Evolutionary conservation across 2,797 vertebrate species (phyloP).

Genomic region (Coccyzus lansbergi): DNA sequence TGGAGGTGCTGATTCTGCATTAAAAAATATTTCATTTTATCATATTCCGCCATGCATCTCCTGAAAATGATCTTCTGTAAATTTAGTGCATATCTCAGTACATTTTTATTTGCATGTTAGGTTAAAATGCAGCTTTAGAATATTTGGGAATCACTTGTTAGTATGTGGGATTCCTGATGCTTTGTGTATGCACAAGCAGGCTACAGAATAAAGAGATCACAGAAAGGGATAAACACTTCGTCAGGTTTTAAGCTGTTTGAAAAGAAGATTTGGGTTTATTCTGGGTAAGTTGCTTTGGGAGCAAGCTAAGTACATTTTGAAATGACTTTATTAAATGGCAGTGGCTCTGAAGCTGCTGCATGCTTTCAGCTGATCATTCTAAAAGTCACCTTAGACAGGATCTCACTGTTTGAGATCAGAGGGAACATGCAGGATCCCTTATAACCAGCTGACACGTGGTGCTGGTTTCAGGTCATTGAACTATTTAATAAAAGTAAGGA

Average conservation of each 20-base stretch:
- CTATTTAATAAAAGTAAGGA: not conserved
- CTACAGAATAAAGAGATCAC: slow-evolving; percentile 27
- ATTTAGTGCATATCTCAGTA: not conserved
- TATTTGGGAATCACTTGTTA: not conserved
- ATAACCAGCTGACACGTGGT: not conserved
- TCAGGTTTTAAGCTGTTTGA: slow-evolving; percentile 37
- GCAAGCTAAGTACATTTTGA: not conserved
- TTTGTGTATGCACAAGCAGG: not conserved
- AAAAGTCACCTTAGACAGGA: not conserved
- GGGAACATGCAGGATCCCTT: not conserved
- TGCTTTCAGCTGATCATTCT: not conserved
- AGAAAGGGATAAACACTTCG: slow-evolving; percentile 34
- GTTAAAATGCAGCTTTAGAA: not conserved
- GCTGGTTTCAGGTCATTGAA: not conserved
- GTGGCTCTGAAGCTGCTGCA: not conserved
- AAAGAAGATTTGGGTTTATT: slow-evolving; percentile 63
- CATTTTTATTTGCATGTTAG: not conserved
- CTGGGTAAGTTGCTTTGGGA: slow-evolving; percentile 40
- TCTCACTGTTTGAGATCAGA: not conserved
- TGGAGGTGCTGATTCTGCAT: not conserved
- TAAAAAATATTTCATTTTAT: not conserved
- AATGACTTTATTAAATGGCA: not conserved
- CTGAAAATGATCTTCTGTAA: not conserved
- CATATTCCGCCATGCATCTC: not conserved
- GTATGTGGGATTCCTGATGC: not conserved